Percentiles rank a stretch among this genome's conserved stretches.
Evolutionary conservation across 1,140 invertebrate species (phyloP).

Genomic region (Ephestia elutella): DNA sequence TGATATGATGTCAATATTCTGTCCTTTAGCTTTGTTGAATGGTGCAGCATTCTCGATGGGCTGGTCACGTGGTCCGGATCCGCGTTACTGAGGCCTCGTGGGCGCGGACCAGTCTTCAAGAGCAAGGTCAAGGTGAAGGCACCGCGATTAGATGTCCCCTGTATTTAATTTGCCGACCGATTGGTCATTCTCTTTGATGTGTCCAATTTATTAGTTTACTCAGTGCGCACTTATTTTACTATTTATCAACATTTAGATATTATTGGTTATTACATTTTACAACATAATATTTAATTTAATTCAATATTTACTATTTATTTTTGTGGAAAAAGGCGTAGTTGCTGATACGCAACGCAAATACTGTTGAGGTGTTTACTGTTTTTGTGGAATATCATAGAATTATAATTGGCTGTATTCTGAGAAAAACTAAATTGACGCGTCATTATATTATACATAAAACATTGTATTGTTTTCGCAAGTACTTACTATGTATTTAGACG

Average conservation of each 20-base stretch:
- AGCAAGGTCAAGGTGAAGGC: constrained; percentile 41
- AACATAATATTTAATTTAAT: too few relatives aligned
- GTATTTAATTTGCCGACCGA: constrained; percentile 1
- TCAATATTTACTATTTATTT: too few relatives aligned
- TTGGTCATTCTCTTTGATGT: not conserved
- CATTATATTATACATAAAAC: not conserved
- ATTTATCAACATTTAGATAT: not conserved
- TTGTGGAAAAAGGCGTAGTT: not conserved
- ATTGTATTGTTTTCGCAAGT: not conserved
- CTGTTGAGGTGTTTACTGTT: not conserved
- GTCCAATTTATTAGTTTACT: not conserved
- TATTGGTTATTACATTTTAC: too few relatives aligned
- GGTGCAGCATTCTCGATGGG: not conserved
- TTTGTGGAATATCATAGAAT: not conserved
- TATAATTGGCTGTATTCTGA: not conserved
- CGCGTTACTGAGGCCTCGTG: constrained; percentile 34
- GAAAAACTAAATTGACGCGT: not conserved
- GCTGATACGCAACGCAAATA: not conserved
- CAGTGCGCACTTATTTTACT: not conserved
- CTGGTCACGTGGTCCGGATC: not conserved
- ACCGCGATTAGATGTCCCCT: constrained; percentile 11
- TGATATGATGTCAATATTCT: not conserved
- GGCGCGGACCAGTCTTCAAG: constrained; percentile 54
- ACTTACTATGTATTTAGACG: not conserved
- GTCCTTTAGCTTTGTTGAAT: not conserved